A percentile compares a stretch with the other conserved stretches of the same genome.
Conservation (phyloP, 2,888 invertebrate genomes). For the Blastobasis lacticolella region DNA sequence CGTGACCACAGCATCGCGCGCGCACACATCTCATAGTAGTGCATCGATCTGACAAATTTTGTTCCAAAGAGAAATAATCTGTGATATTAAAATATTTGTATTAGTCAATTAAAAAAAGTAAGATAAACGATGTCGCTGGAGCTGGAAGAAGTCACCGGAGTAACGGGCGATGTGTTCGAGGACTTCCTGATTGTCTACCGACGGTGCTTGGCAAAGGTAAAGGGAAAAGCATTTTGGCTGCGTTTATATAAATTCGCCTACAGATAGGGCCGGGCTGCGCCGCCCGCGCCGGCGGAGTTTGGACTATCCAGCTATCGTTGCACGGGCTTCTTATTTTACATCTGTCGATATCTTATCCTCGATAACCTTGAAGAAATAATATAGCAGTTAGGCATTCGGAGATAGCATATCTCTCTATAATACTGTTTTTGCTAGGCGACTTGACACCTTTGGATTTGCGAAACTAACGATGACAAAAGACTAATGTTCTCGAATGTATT, state of each 20-base stretch:
- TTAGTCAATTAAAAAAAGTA: conserved; percentile 28
- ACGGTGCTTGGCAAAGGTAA: conserved; percentile 81
- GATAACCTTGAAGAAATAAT: too few species aligned
- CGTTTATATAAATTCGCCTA: neutral
- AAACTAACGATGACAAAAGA: too few species aligned
- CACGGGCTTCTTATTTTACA: conserved; percentile 16
- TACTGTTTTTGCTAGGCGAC: too few species aligned
- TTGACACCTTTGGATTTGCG: too few species aligned
- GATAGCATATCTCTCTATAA: too few species aligned
- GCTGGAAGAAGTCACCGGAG: conserved; percentile 75
- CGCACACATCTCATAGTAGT: conserved; percentile 42
- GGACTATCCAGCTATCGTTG: conserved; percentile 31
- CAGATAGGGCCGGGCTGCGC: neutral
- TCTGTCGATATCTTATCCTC: too few species aligned
- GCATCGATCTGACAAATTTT: conserved; percentile 47
- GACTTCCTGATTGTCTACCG: conserved; percentile 82
- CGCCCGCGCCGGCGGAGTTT: conserved; percentile 4
- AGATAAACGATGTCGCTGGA: conserved; percentile 76
- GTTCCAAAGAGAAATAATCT: conserved; percentile 57
- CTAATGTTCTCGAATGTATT: too few species aligned
- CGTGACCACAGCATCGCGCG: conserved; percentile 23
- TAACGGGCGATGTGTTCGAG: conserved; percentile 81
- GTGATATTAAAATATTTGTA: conserved; percentile 47
- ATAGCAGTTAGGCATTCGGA: too few species aligned
- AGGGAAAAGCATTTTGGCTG: conserved; percentile 9